These are phyloP conservation scores for Psammodynastes pulverulentus DNA, from an alignment of 2,113 vertebrate genomes.

Conservation along the genomic window DNA sequence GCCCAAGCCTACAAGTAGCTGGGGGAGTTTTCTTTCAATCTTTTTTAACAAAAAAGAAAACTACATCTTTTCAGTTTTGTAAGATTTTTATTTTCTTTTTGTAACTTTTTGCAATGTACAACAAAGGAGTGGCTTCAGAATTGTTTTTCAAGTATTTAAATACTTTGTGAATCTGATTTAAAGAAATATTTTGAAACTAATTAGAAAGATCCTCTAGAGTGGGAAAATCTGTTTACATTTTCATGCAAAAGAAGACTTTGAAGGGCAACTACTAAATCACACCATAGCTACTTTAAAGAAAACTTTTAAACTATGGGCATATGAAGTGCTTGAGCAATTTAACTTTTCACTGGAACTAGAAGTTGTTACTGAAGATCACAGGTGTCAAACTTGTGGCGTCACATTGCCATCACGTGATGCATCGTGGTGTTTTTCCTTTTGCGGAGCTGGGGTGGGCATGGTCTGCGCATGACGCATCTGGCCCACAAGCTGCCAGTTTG, in stretches of 20 bases:
- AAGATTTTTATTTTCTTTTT: neutral
- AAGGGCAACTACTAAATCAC: neutral
- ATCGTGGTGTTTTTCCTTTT: too few species aligned
- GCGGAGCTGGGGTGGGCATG: too few species aligned
- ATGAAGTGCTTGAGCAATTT: neutral
- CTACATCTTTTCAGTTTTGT: neutral
- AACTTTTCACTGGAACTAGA: neutral
- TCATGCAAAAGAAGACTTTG: neutral
- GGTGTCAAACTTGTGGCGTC: too few species aligned
- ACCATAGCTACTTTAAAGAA: neutral
- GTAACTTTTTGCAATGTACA: neutral
- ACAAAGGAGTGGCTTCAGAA: neutral
- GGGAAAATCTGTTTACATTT: neutral
- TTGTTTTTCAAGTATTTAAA: neutral
- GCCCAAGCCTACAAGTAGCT: neutral
- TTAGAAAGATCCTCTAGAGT: neutral
- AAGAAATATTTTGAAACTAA: neutral
- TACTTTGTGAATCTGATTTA: neutral
- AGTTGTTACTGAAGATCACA: neutral
- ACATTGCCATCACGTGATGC: too few species aligned
- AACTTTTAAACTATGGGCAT: neutral
- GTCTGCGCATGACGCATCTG: too few species aligned
- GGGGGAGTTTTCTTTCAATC: neutral
- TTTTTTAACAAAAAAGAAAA: neutral
- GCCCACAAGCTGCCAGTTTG: too few species aligned